A percentile compares a stretch with the other conserved stretches of the same genome.
Conservation (phyloP, 2,113 vertebrate genomes). For the Cynoglossus semilaevis region DNA sequence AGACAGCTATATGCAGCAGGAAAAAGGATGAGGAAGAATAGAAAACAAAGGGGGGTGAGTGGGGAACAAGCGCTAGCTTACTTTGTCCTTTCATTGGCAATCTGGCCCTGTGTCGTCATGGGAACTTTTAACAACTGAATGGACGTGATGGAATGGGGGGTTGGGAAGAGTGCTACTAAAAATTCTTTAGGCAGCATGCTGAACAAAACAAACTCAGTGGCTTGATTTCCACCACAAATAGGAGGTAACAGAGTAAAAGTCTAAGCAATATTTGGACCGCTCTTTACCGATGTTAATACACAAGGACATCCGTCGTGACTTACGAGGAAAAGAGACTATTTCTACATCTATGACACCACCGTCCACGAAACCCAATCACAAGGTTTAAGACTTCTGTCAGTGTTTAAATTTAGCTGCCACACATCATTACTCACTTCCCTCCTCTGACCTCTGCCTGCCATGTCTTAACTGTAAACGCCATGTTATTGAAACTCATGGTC, state of each 20-base stretch:
- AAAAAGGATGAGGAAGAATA: background rate
- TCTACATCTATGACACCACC: conserved; percentile 8
- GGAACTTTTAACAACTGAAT: conserved; percentile 48
- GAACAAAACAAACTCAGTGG: conserved; percentile 10
- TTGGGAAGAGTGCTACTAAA: conserved; percentile 12
- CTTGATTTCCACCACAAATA: conserved; percentile 34
- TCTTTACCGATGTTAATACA: conserved; percentile 1
- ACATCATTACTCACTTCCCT: background rate
- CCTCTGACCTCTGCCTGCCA: background rate
- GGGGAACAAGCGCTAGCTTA: conserved; percentile 9
- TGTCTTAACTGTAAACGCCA: background rate
- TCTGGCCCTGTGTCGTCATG: conserved; percentile 34
- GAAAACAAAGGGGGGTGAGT: background rate
- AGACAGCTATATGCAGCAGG: background rate
- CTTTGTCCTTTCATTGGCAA: conserved; percentile 18
- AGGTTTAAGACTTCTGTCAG: conserved; percentile 3
- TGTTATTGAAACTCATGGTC: background rate
- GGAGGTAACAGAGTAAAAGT: conserved; percentile 22
- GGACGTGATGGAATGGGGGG: conserved; percentile 25
- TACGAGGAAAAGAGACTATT: background rate
- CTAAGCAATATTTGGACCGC: conserved; percentile 10
- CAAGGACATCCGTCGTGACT: background rate
- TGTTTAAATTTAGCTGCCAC: conserved; percentile 10
- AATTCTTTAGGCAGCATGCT: conserved; percentile 1
- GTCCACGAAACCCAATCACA: background rate